phyloP scores from a whole-genome alignment of 2,113 vertebrate genomes.

The Cheirogaleus medius region DNA sequence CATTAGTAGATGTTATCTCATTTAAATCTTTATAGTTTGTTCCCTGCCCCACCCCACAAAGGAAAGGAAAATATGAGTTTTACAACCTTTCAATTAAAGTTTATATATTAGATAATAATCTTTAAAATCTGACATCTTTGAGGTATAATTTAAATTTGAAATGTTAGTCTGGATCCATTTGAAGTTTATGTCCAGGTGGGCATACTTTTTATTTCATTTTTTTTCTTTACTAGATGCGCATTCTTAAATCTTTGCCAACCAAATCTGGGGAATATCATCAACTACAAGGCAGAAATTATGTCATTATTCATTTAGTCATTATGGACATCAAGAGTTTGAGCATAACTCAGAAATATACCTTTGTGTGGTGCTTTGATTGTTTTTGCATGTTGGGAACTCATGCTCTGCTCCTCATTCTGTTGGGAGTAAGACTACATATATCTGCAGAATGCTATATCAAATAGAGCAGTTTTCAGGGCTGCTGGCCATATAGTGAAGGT shows the following conservation, averaged over 20 bases:
- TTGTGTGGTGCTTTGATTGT: background rate
- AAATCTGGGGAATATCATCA: background rate
- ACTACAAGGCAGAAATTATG: background rate
- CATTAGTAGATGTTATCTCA: constrained; percentile 7
- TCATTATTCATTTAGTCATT: constrained; percentile 25
- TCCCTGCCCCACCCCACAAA: background rate
- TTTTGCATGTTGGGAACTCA: constrained; percentile 71
- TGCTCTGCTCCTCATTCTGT: constrained; percentile 62
- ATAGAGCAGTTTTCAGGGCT: constrained; percentile 78
- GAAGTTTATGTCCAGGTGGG: background rate
- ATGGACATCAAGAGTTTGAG: background rate
- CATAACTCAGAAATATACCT: background rate
- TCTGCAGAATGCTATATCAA: constrained; percentile 72
- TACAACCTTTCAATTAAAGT: background rate
- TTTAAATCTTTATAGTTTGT: constrained; percentile 45
- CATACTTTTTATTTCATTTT: background rate
- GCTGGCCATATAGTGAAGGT: constrained; percentile 72
- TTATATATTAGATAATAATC: constrained; percentile 11
- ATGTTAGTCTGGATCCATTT: background rate
- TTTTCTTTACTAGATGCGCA: background rate
- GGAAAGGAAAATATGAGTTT: constrained; percentile 27
- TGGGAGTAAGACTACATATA: constrained; percentile 54
- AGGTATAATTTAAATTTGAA: constrained; percentile 51
- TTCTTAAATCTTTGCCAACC: constrained; percentile 3
- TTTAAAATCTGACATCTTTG: constrained; percentile 53